These are phyloP conservation scores for Echeneis naucrates DNA, from an alignment of 2,797 vertebrate genomes.

Conservation along the genomic window DNA sequence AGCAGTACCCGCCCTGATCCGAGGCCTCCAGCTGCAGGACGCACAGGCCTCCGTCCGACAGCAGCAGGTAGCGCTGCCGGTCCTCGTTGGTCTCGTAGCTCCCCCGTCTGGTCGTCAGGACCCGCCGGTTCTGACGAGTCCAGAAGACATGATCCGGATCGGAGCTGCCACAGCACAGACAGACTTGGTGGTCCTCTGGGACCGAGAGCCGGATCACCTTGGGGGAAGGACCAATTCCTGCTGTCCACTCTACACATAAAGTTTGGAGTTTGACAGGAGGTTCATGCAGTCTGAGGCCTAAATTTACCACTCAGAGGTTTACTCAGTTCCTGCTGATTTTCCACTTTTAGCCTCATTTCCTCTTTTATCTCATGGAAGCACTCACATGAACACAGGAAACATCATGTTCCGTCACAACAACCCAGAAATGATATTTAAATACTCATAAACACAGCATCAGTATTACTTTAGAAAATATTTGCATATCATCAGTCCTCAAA, in stretches of 20 bases:
- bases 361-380: slow-evolving; percentile 63
- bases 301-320: neutral
- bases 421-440: no score
- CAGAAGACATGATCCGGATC: slow-evolving; percentile 43
- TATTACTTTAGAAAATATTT: no score
- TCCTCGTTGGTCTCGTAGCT: slow-evolving; percentile 33
- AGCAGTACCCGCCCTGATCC: slow-evolving; percentile 60
- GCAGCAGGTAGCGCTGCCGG: slow-evolving; percentile 30
- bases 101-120: slow-evolving; percentile 41
- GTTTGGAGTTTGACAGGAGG: no score
- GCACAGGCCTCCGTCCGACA: slow-evolving; percentile 37
- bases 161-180: slow-evolving; percentile 42
- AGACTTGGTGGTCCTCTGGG: slow-evolving; percentile 62
- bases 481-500: no score
- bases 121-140: slow-evolving; percentile 48
- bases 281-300: neutral
- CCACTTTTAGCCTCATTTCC: slow-evolving; percentile 37
- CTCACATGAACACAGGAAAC: neutral
- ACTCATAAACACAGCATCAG: no score
- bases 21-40: slow-evolving; percentile 54
- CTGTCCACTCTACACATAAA: no score
- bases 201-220: slow-evolving; percentile 51
- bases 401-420: no score
- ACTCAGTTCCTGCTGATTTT: slow-evolving; percentile 29
- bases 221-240: neutral